Evolutionary conservation across 2,113 vertebrate species (phyloP).

Genomic region (Onychostruthus taczanowskii): DNA sequence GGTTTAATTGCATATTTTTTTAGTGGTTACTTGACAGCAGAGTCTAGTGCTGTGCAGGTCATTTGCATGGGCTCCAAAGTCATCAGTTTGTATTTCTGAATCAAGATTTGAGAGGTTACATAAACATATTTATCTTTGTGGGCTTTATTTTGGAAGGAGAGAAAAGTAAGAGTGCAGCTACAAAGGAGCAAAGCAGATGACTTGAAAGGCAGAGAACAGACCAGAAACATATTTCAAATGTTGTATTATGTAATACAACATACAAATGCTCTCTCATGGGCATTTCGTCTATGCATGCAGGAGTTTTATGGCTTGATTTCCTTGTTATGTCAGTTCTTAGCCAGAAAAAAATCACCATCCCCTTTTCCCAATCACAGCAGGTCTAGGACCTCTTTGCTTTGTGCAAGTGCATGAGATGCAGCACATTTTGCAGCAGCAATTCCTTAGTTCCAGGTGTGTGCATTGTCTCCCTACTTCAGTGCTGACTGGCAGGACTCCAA

Average conservation of each 20-base stretch:
- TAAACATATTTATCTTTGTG: not conserved
- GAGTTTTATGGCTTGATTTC: not conserved
- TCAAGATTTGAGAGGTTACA: not conserved
- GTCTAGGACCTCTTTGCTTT: not conserved
- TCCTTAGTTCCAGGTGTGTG: not conserved
- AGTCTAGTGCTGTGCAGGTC: not conserved
- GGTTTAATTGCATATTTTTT: not conserved
- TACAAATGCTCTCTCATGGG: not conserved
- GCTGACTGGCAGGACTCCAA: not conserved
- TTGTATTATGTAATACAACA: not conserved
- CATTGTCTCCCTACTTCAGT: not conserved
- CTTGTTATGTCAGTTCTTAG: not conserved
- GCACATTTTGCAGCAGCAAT: not conserved
- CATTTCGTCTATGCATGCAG: not conserved
- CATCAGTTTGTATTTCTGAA: not conserved
- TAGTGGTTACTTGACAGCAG: not conserved
- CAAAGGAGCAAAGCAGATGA: not conserved
- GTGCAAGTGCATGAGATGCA: not conserved
- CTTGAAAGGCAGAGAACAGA: not conserved
- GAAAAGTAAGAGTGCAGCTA: not conserved
- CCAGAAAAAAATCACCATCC: not conserved
- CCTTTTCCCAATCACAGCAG: not conserved
- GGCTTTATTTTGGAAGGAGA: not conserved
- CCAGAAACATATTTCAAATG: not conserved
- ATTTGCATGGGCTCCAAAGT: not conserved